phyloP scores from a whole-genome alignment of 2,113 vertebrate genomes.

The Eubucco bourcierii region DNA sequence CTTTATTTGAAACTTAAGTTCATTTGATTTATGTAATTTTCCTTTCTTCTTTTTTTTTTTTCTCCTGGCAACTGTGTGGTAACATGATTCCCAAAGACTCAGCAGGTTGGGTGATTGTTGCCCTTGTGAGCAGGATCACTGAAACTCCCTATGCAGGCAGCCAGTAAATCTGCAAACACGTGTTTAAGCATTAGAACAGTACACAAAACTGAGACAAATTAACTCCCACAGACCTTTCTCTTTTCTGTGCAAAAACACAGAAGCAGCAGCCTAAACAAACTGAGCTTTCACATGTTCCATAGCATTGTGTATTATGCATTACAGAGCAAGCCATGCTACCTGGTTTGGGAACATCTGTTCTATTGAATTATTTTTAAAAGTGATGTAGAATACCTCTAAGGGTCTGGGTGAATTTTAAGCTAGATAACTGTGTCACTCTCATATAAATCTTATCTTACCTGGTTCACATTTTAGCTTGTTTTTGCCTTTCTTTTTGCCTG shows the following conservation, averaged over 20 bases:
- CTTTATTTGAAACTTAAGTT: not conserved
- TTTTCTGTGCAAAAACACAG: not conserved
- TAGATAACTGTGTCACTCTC: not conserved
- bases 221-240: not conserved
- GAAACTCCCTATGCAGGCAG: not conserved
- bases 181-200: not conserved
- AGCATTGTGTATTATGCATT: not conserved
- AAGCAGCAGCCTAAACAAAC: not conserved
- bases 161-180: not conserved
- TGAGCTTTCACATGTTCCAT: not conserved
- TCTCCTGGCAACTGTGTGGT: not conserved
- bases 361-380: not conserved
- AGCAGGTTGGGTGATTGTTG: not conserved
- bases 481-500: not conserved
- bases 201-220: not conserved
- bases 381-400: not conserved
- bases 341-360: not conserved
- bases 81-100: not conserved
- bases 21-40: not conserved
- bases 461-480: not conserved
- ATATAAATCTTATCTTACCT: not conserved
- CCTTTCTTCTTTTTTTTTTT: not conserved
- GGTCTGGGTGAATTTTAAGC: not conserved
- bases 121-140: not conserved
- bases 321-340: not conserved